phyloP scores from a whole-genome alignment of 1,140 invertebrate species.

The Scaptomyza montana region DNA sequence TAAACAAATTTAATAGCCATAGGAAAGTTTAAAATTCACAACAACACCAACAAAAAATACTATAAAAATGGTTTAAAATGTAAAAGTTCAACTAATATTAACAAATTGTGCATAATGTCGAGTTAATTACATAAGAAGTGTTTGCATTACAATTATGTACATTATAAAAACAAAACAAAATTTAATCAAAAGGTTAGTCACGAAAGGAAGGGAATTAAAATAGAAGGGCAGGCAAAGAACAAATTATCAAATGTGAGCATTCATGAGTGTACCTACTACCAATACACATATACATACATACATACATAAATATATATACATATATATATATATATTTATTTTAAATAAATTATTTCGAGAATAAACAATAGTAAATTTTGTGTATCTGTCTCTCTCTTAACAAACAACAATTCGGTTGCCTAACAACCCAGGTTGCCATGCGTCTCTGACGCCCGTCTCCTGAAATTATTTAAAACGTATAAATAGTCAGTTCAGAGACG shows the following conservation, averaged over 20 bases:
- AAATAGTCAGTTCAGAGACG: constrained; percentile 3
- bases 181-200: constrained; percentile 21
- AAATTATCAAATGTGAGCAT: constrained; percentile 65
- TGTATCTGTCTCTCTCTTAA: constrained; percentile 2
- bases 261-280: constrained; percentile 68
- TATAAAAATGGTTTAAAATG: constrained; percentile 39
- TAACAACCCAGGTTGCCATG: constrained; percentile 74
- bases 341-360: constrained; percentile 78
- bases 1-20: constrained; percentile 45
- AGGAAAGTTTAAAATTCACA: constrained; percentile 46
- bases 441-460: constrained; percentile 10
- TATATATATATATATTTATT: constrained; percentile 65
- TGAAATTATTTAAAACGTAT: constrained; percentile 41
- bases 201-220: neutral
- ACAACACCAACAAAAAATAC: constrained; percentile 9
- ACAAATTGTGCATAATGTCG: constrained; percentile 37
- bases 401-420: constrained; percentile 33
- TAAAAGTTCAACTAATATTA: constrained; percentile 49
- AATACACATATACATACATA: constrained; percentile 53
- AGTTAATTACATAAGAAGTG: constrained; percentile 27
- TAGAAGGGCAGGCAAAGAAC: constrained; percentile 14
- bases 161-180: neutral
- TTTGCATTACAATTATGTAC: constrained; percentile 8
- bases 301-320: constrained; percentile 16
- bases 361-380: constrained; percentile 16